Evolutionary conservation across 2,797 vertebrate species (phyloP), one percentile per base, ranked within the genome.

Genomic region (Fistularia tabacaria): DNA sequence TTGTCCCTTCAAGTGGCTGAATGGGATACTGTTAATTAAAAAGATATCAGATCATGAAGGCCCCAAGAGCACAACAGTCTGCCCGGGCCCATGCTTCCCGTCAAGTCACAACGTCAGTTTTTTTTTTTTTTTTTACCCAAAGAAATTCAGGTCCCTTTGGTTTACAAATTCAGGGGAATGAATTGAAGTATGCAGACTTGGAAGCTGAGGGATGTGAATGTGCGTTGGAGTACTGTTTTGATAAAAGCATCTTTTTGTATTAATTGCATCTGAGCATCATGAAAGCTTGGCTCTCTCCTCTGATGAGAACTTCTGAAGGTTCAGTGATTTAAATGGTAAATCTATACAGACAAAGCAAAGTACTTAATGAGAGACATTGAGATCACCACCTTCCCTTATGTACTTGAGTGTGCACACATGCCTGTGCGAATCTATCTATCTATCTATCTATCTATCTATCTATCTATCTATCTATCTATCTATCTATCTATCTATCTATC

Each of bases 11-110:
- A 90, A 89, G 88, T 85, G 84, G 83, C 85, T 90, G 88, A 92
- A 90, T 89, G 77, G 90, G 89, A 89, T 90, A 89, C 76, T 73
- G 78, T 90, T 92, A 92, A 92, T 92, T 92, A 92, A 92, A 91
- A 91, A 90, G 88, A 90, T 92, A 92, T 90, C 90, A 90, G 89
- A 91, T 91, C 85, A 87, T 49, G 76, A 79, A 64, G 77, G 84
- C 87, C 89, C 89, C 89, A 81, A 79, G 86, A 90, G 88, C 88
- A 64, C 85, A 79, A 80, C 49, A 77, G 59, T 66, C 62, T 25
- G 79, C 75, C 81, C 71, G 69, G 68, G 77, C 70, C 79, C 76
- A 63, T 41, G 58, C 68, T 79, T 71, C 82, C 68, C 55, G 71
- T 81, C 82, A 74, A 78, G 74, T 78, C 82, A 39, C 76, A 75